Evolutionary conservation across 2,113 vertebrate genomes (phyloP).

Genomic region (Callithrix jacchus): DNA sequence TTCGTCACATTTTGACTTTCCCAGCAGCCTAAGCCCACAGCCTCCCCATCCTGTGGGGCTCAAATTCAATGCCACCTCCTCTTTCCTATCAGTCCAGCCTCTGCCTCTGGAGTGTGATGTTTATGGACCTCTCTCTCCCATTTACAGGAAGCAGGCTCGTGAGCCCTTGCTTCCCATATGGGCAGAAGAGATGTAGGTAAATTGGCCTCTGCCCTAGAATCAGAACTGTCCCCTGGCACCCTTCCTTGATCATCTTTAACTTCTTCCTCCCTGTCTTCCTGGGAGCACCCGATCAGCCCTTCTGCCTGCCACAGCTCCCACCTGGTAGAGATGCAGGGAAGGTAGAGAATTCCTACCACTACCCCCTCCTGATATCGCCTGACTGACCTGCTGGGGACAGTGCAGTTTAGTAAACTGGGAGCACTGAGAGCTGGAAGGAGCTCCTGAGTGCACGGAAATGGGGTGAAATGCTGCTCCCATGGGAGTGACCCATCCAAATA

Average conservation of each 20-base stretch:
- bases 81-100: neutral
- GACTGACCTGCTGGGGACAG: neutral
- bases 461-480: neutral
- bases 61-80: neutral
- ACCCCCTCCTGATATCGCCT: neutral
- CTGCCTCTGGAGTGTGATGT: neutral
- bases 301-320: neutral
- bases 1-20: neutral
- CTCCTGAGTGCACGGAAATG: fast-evolving
- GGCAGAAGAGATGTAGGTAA: neutral
- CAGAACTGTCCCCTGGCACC: neutral
- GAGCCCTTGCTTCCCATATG: too few relatives aligned
- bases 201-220: neutral
- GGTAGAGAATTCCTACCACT: neutral
- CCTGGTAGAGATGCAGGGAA: neutral
- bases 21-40: neutral
- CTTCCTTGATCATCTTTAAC: neutral
- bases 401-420: neutral
- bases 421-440: neutral
- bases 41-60: neutral
- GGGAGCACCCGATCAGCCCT: neutral
- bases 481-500: neutral
- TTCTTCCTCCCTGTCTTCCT: neutral
- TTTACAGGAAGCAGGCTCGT: neutral
- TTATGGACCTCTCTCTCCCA: neutral